phyloP scores from a whole-genome alignment of 2,888 invertebrate species.

The Luperina nickerlii region DNA sequence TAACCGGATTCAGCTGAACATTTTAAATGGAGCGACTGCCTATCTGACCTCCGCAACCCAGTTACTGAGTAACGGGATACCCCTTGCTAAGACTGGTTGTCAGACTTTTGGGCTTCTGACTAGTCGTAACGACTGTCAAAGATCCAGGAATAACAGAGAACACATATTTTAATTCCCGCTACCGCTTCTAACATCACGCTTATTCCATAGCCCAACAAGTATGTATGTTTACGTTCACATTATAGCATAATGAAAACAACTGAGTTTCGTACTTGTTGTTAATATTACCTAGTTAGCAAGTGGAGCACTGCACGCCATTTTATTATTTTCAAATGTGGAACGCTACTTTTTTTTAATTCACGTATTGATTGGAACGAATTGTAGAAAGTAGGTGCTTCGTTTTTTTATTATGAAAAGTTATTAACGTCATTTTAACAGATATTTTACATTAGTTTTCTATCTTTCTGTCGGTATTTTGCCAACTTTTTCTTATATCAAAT shows the following conservation, averaged over 20 bases:
- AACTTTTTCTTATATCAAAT: neutral
- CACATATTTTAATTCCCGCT: neutral
- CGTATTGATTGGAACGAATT: conserved; percentile 36
- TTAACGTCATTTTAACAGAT: neutral
- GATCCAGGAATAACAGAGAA: neutral
- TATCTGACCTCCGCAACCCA: neutral
- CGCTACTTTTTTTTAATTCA: conserved; percentile 26
- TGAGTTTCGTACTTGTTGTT: conserved; percentile 55
- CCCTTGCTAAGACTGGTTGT: neutral
- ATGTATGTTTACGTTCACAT: conserved; percentile 49
- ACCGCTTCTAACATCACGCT: neutral
- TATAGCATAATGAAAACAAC: conserved; percentile 48
- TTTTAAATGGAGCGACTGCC: neutral
- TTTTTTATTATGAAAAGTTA: neutral
- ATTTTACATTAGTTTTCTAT: conserved; percentile 2
- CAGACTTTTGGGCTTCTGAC: neutral
- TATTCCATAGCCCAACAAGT: conserved; percentile 28
- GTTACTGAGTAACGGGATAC: neutral
- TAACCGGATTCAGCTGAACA: neutral
- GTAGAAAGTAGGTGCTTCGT: conserved; percentile 13
- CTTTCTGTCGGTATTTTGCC: neutral
- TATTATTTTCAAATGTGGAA: conserved; percentile 54
- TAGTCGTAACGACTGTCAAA: neutral
- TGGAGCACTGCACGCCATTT: conserved; percentile 58
- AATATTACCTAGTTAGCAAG: conserved; percentile 64